Conservation (phyloP, 2,888 invertebrate species). For the Agapostemon virescens region DNA sequence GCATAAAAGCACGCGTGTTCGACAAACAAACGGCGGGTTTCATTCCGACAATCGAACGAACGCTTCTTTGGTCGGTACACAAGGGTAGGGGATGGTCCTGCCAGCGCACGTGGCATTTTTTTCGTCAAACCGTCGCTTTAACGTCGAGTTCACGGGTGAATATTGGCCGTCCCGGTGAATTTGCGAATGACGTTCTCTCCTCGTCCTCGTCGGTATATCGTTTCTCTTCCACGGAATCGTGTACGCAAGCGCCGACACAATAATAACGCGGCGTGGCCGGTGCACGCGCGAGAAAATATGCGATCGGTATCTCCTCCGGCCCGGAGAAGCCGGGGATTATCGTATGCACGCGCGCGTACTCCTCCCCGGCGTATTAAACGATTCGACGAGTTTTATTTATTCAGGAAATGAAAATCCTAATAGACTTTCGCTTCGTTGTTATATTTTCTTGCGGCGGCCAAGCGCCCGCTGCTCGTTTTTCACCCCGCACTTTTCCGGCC, state of each 20-base stretch:
- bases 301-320: constrained; percentile 56
- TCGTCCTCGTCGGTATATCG: not conserved
- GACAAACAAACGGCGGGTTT: constrained; percentile 66
- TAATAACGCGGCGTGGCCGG: constrained; percentile 19
- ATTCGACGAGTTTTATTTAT: constrained; percentile 70
- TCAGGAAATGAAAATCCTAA: constrained; percentile 71
- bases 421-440: constrained; percentile 70
- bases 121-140: constrained; percentile 77
- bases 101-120: constrained; percentile 71
- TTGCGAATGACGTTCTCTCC: constrained; percentile 22
- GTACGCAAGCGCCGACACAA: not conserved
- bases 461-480: constrained; percentile 56
- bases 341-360: constrained; percentile 66
- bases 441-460: constrained; percentile 67
- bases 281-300: constrained; percentile 50
- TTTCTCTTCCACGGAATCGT: not conserved
- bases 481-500: constrained; percentile 39
- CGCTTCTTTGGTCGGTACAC: constrained; percentile 56
- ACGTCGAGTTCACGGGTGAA: constrained; percentile 72
- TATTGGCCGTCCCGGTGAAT: constrained; percentile 18
- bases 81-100: constrained; percentile 35
- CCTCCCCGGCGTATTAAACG: constrained; percentile 68
- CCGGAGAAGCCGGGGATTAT: constrained; percentile 65
- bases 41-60: constrained; percentile 61
- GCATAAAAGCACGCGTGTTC: constrained; percentile 37